These are phyloP conservation scores for Osmoderma eremita DNA, from an alignment of 2,888 invertebrate species.

Conservation along the genomic window DNA sequence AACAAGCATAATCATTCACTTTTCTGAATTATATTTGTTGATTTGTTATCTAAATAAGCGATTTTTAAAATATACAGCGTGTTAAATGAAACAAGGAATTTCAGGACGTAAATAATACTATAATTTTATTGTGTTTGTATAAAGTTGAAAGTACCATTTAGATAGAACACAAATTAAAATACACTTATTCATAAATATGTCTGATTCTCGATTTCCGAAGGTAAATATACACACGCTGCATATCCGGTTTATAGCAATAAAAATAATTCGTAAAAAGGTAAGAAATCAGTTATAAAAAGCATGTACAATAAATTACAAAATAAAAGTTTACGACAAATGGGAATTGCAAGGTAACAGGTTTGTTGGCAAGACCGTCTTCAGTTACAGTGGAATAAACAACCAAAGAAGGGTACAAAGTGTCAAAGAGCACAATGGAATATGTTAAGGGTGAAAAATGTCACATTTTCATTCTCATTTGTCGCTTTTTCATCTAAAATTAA, in stretches of 20 bases:
- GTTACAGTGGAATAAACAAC: neutral
- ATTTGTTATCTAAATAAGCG: neutral
- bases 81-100: neutral
- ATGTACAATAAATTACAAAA: constrained; percentile 24
- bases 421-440: neutral
- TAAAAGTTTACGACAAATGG: constrained; percentile 19
- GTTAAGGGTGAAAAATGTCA: neutral
- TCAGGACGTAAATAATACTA: no score
- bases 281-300: constrained; percentile 22
- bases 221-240: neutral
- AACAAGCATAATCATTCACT: no score
- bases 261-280: constrained; percentile 10
- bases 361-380: constrained; percentile 19
- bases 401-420: neutral
- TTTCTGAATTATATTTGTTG: constrained; percentile 1
- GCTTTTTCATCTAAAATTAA: constrained; percentile 18
- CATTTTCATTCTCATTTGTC: constrained; percentile 13
- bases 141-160: no score
- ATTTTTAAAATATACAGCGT: constrained; percentile 4
- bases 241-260: neutral
- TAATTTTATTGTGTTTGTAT: no score
- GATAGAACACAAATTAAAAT: no score
- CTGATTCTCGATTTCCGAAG: no score
- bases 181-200: no score
- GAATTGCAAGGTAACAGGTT: neutral